phyloP scores from a whole-genome alignment of 2,888 invertebrate genomes.

The Spisula subtruncata region DNA sequence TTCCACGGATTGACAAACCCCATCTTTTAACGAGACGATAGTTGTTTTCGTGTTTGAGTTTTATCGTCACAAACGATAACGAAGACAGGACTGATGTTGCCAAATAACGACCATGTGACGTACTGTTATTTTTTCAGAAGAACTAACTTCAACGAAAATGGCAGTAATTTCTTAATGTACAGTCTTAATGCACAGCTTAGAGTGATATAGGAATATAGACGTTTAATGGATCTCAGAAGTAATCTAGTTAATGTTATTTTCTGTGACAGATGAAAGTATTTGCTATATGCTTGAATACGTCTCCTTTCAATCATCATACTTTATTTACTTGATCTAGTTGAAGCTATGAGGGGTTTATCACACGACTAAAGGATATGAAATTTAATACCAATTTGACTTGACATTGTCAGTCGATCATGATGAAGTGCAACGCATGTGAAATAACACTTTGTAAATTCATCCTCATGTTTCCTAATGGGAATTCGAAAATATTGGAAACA shows the following conservation, averaged over 20 bases:
- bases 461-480: no score
- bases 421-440: no score
- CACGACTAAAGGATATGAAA: background rate
- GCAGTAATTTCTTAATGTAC: constrained; percentile 15
- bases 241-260: background rate
- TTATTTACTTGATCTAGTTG: background rate
- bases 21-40: no score
- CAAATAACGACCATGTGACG: background rate
- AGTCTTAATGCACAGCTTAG: background rate
- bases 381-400: no score
- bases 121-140: background rate
- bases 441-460: no score
- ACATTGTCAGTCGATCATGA: no score
- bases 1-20: no score
- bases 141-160: background rate
- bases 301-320: background rate
- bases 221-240: background rate
- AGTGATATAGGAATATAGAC: background rate
- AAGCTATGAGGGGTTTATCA: background rate
- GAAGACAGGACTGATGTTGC: background rate
- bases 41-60: no score
- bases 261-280: background rate
- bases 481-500: no score
- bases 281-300: background rate
- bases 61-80: background rate